Percentiles rank a stretch among this genome's conserved stretches.
These are phyloP conservation scores for Onychomys arenicola DNA, from an alignment of 2,797 vertebrate genomes.

Conservation along the genomic window DNA sequence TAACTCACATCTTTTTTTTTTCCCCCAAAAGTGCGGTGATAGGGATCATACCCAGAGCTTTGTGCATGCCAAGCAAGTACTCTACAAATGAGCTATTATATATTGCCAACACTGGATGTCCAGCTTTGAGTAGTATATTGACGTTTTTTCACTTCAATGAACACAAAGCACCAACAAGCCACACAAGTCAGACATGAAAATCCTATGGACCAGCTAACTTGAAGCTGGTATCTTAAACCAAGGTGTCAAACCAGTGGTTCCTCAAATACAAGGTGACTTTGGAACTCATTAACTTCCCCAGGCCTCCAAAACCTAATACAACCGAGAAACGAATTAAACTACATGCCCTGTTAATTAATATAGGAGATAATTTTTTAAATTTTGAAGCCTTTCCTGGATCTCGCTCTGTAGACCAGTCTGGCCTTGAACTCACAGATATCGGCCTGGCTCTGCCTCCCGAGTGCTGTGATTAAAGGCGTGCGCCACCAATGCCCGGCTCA, in stretches of 20 bases:
- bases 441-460: too few relatives aligned
- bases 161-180: neutral
- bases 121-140: neutral
- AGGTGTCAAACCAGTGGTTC: neutral
- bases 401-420: too few relatives aligned
- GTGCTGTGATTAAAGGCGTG: too few relatives aligned
- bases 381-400: too few relatives aligned
- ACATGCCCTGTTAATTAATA: neutral
- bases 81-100: neutral
- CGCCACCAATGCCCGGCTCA: too few relatives aligned
- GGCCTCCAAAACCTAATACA: neutral
- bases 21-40: neutral
- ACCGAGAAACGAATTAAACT: neutral
- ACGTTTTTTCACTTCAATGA: neutral
- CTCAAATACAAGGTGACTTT: constrained; percentile 1
- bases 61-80: neutral
- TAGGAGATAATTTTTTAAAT: neutral
- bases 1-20: neutral
- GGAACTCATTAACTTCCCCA: neutral
- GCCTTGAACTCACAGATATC: too few relatives aligned
- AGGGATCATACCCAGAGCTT: neutral
- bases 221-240: neutral
- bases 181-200: neutral
- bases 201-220: neutral
- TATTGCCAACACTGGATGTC: neutral